Base-by-base conservation (phyloP, 2,113 vertebrate genomes). In the Caranx melampygus region DNA sequence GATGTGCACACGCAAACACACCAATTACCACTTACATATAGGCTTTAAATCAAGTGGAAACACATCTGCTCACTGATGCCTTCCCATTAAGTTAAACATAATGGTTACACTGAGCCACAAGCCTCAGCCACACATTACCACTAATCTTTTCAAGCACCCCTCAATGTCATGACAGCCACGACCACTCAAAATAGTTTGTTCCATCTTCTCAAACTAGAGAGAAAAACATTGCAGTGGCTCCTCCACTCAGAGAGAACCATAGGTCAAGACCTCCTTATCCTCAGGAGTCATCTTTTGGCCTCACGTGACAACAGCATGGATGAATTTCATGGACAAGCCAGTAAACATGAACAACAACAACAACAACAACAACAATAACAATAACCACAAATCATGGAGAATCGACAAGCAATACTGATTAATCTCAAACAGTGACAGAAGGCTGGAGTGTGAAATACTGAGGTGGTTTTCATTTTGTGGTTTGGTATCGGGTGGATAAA, bases 61-160 rank as follows among this genome's bases (percentile, higher is more conserved):
- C 64, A 74, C 4, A 34, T 54, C 54, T 72, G 64, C 21, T 68
- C 34, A 49, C 8, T 20, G 60, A 40, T 8, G 61, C 66, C 57
- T 5, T 78, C 66, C 55, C 70, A n/a, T 69, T 33, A 57, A 44
- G 66, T 83, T 75, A 60, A 51, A 61, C 67, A 73, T 79, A 73
- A 78, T 83, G 40, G 37, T 78, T 74, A 52, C 70, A 84, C 82
- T 82, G 81, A 81, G 61, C 72, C 67, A 75, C 77, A 78, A 52
- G 64, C 33, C 49, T 6, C 55, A 70, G 37, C 77, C 83, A 55
- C 65, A 82, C 45, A 65, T 34, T 33, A 76, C 82, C 82, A 74
- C 55, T 66, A 59, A 69, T 89, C 72, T 75, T 26, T 47, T 69
- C 20, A 52, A 87, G 57, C 74, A 31, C 7, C 59, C 54, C 70